Conservation (phyloP, 2,113 vertebrate genomes). For the Corythaeola cristata region DNA sequence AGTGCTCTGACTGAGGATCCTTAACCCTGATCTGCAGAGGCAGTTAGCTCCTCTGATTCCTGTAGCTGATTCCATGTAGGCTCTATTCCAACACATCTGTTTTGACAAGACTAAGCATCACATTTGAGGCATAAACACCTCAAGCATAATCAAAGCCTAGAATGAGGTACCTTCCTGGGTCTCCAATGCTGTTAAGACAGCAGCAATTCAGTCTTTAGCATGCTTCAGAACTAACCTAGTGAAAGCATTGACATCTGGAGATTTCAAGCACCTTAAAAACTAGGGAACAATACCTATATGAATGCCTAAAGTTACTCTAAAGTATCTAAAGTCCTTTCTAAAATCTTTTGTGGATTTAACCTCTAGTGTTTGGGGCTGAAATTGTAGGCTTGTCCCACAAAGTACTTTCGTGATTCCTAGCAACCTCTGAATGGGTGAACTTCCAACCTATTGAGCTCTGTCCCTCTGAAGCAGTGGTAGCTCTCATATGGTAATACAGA, state of each 20-base stretch:
- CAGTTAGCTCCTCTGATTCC: neutral
- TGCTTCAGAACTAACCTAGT: neutral
- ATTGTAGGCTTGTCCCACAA: neutral
- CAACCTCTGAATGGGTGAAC: neutral
- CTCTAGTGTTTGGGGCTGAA: neutral
- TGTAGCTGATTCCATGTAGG: neutral
- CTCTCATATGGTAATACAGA: neutral
- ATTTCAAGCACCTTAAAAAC: neutral
- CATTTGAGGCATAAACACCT: neutral
- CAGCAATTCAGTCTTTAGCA: neutral
- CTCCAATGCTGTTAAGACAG: neutral
- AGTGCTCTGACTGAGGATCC: neutral
- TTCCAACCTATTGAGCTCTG: neutral
- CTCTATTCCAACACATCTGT: neutral
- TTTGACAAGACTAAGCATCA: neutral
- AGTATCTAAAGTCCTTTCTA: neutral
- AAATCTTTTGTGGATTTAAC: neutral
- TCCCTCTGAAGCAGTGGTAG: neutral
- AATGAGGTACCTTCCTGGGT: neutral
- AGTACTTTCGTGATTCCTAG: neutral
- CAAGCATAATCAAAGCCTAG: neutral
- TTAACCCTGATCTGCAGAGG: neutral
- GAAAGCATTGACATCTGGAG: neutral
- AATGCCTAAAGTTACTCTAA: neutral
- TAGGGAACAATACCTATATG: neutral